phyloP scores from a whole-genome alignment of 1,140 invertebrate genomes.

The Meloidogyne floridensis region DNA sequence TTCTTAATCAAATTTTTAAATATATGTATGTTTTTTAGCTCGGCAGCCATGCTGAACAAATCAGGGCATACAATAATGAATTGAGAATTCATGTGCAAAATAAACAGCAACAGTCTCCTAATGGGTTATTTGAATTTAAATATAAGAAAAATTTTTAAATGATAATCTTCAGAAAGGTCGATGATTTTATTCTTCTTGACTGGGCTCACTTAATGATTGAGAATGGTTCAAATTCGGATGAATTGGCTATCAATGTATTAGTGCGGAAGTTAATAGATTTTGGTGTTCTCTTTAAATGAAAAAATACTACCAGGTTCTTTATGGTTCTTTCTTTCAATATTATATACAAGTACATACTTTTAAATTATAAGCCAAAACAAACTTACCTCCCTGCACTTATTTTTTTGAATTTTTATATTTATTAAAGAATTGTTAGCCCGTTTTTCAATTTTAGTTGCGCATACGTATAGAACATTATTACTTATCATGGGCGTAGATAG shows the following conservation, averaged over 20 bases:
- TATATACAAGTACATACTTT: background rate
- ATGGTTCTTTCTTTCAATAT: background rate
- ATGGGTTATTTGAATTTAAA: background rate
- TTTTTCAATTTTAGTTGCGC: background rate
- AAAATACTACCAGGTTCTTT: no score
- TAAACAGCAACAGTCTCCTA: background rate
- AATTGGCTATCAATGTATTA: background rate
- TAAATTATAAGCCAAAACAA: background rate
- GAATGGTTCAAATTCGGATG: background rate
- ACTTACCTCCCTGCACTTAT: background rate
- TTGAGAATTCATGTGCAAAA: background rate
- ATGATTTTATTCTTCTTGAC: conserved; percentile 14
- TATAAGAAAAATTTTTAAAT: background rate
- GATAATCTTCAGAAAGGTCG: background rate
- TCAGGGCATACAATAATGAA: conserved; percentile 8
- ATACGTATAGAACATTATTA: background rate
- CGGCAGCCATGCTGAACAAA: background rate
- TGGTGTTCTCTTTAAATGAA: conserved; percentile 14
- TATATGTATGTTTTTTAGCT: background rate
- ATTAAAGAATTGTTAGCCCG: background rate
- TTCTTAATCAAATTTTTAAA: background rate
- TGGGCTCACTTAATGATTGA: conserved; percentile 14
- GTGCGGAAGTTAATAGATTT: conserved; percentile 1
- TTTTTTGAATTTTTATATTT: background rate
- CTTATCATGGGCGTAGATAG: background rate